phyloP scores from a whole-genome alignment of 2,113 vertebrate species.

The Poeciliopsis prolifica region DNA sequence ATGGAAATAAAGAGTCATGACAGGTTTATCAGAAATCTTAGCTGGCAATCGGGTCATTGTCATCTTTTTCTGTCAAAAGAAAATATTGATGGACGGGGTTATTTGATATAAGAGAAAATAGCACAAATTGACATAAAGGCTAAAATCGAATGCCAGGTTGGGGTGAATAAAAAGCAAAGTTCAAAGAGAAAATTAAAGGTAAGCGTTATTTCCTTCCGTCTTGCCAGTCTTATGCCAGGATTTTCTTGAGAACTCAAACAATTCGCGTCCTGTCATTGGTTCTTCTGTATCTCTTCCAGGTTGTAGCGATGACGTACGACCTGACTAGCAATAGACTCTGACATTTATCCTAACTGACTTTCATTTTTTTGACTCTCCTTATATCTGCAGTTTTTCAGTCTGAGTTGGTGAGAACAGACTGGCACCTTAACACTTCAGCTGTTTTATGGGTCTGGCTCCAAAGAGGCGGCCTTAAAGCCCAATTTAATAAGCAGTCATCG shows the following conservation, averaged over 20 bases:
- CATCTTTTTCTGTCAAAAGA: slow-evolving; percentile 26
- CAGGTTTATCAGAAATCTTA: slow-evolving; percentile 45
- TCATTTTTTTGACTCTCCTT: slow-evolving; percentile 19
- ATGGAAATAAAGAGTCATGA: slow-evolving; percentile 33
- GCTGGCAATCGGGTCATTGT: slow-evolving; percentile 24
- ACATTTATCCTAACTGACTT: slow-evolving; percentile 13
- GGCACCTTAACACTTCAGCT: slow-evolving; percentile 44
- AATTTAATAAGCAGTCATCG: slow-evolving; percentile 68
- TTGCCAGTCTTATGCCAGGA: slow-evolving; percentile 48
- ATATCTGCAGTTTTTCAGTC: slow-evolving; percentile 13
- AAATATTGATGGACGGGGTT: slow-evolving; percentile 40
- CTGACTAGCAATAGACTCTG: slow-evolving; percentile 25
- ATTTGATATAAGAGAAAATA: slow-evolving; percentile 11
- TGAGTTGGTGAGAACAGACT: slow-evolving; percentile 40
- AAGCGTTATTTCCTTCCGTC: slow-evolving; percentile 35
- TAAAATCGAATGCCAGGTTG: slow-evolving; percentile 37
- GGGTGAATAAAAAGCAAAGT: slow-evolving; percentile 32
- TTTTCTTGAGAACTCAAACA: slow-evolving; percentile 32
- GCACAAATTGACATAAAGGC: slow-evolving; percentile 11
- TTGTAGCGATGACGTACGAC: slow-evolving; percentile 8
- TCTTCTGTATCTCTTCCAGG: slow-evolving; percentile 6
- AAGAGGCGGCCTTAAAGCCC: slow-evolving; percentile 52
- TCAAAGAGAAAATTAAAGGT: slow-evolving; percentile 25
- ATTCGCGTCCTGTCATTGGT: slow-evolving; percentile 7
- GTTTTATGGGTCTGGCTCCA: slow-evolving; percentile 63